Percentiles rank a stretch among this genome's conserved stretches.
Evolutionary conservation across 2,113 vertebrate species (phyloP).

Genomic region (Nycticryphes semicollaris): DNA sequence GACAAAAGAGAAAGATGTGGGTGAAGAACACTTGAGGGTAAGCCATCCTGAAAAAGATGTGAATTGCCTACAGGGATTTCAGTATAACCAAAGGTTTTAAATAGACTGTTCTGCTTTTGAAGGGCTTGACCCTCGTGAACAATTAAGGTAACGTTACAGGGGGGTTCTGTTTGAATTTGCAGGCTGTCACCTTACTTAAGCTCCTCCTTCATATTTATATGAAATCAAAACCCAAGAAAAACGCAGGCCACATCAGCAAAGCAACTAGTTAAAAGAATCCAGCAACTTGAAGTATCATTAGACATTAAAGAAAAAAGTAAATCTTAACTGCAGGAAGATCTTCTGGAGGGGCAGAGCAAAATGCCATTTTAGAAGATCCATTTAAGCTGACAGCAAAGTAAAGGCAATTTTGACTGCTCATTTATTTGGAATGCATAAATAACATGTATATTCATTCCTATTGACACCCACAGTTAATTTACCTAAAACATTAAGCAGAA

Average conservation of each 20-base stretch:
- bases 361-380: background rate
- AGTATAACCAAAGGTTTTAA: background rate
- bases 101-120: background rate
- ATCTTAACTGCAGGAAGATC: background rate
- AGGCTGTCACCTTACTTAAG: background rate
- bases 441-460: slow-evolving; percentile 8
- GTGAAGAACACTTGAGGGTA: background rate
- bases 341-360: background rate
- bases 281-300: background rate
- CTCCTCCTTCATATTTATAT: background rate
- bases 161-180: background rate
- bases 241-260: background rate
- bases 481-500: slow-evolving; percentile 76
- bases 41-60: background rate
- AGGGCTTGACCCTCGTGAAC: background rate
- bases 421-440: slow-evolving; percentile 38
- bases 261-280: background rate
- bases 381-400: slow-evolving; percentile 34
- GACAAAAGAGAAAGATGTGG: background rate
- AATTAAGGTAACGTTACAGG: background rate
- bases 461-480: slow-evolving; percentile 4
- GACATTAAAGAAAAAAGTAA: background rate
- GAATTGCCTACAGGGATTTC: background rate
- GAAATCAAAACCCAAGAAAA: background rate
- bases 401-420: slow-evolving; percentile 20